Conservation (phyloP, 2,797 vertebrate genomes). For the Falco peregrinus region DNA sequence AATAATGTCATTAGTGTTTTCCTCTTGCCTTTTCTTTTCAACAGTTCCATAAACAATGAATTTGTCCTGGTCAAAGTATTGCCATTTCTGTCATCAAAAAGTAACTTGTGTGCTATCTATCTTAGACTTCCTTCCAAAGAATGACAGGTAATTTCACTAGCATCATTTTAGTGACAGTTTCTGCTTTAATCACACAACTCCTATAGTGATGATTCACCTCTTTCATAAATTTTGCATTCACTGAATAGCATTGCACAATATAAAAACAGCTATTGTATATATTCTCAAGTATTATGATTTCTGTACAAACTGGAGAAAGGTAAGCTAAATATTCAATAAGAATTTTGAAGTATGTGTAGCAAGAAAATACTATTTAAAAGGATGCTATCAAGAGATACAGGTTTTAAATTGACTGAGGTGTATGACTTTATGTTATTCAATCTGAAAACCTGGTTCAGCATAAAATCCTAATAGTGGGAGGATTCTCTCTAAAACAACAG, state of each 20-base stretch:
- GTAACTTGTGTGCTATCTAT: background rate
- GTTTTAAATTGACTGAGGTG: background rate
- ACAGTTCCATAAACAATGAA: background rate
- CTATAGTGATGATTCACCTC: constrained; percentile 35
- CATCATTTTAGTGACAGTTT: constrained; percentile 19
- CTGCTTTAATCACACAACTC: constrained; percentile 25
- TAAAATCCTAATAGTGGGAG: background rate
- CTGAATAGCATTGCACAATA: background rate
- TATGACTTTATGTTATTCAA: background rate
- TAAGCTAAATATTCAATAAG: constrained; percentile 1
- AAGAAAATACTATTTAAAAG: background rate
- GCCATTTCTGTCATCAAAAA: constrained; percentile 38
- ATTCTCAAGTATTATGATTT: background rate
- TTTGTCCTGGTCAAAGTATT: constrained; percentile 28
- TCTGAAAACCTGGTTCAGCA: background rate
- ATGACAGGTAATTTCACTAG: constrained; percentile 54
- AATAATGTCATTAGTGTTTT: constrained; percentile 22
- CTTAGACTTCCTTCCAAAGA: background rate
- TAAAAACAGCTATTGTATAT: background rate
- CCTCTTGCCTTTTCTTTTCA: constrained; percentile 23
- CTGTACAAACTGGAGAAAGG: background rate
- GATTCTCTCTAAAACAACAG: background rate
- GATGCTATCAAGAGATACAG: background rate
- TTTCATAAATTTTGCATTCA: constrained; percentile 20
- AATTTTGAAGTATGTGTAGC: background rate